Conservation (phyloP, 2,797 vertebrate species). For the Cephalopachus bancanus region DNA sequence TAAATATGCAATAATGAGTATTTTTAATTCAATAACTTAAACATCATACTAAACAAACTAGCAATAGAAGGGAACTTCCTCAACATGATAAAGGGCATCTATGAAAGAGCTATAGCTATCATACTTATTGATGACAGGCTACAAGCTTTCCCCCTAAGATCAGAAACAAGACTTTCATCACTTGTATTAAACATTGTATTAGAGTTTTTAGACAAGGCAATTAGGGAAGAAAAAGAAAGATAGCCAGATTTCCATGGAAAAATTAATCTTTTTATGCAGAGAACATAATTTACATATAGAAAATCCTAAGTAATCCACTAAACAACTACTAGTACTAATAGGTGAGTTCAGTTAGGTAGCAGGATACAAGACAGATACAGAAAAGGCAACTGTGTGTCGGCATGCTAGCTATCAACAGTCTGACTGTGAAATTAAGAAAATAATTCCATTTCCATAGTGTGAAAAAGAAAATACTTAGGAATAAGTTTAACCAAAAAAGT, state of each 20-base stretch:
- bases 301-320: conserved; percentile 7
- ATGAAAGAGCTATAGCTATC: background rate
- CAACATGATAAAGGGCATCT: background rate
- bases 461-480: conserved; percentile 44
- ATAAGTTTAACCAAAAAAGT: background rate
- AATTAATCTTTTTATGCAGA: conserved; percentile 17
- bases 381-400: background rate
- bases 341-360: background rate
- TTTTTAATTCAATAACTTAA: conserved; percentile 44
- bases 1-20: background rate
- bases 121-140: background rate
- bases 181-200: background rate
- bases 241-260: background rate
- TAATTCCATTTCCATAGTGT: background rate
- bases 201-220: background rate
- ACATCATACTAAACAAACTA: background rate
- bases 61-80: background rate
- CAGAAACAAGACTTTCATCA: background rate
- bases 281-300: background rate
- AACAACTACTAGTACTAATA: background rate
- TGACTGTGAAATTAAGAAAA: conserved; percentile 26
- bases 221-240: background rate
- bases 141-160: background rate
- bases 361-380: background rate
- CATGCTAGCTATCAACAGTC: background rate